Evolutionary conservation across 2,888 invertebrate genomes (phyloP).

Genomic region (Eumacrocentrus americanus): DNA sequence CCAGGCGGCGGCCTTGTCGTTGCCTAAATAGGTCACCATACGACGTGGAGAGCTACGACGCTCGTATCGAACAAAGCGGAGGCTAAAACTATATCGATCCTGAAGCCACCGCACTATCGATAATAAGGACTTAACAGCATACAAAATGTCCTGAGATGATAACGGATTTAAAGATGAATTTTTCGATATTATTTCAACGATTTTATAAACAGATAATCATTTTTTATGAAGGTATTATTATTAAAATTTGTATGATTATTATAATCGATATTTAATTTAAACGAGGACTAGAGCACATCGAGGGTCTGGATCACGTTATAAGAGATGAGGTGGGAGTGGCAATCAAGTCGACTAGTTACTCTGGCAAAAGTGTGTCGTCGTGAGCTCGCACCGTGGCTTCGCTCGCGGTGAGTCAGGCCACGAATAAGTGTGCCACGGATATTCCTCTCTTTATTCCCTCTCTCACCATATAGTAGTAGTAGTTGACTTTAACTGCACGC

Average conservation of each 20-base stretch:
- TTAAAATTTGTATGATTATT: no score
- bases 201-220: neutral
- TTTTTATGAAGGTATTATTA: no score
- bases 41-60: slow-evolving; percentile 34
- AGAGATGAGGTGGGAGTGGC: slow-evolving; percentile 16
- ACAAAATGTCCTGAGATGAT: no score
- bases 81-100: slow-evolving; percentile 10
- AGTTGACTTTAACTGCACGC: neutral
- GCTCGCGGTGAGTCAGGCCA: slow-evolving; percentile 36
- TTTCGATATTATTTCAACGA: neutral
- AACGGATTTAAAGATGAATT: no score
- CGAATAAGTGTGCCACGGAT: slow-evolving; percentile 37
- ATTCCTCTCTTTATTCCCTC: slow-evolving; percentile 20
- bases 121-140: neutral
- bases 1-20: slow-evolving; percentile 42
- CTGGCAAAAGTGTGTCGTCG: slow-evolving; percentile 29
- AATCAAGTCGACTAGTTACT: slow-evolving; percentile 12
- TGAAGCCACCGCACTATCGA: slow-evolving; percentile 8
- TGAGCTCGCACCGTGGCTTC: slow-evolving; percentile 26
- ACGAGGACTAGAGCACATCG: neutral
- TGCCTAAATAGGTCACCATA: slow-evolving; percentile 41
- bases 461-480: no score
- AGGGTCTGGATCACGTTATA: neutral
- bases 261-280: no score
- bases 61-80: slow-evolving; percentile 30